Conservation (phyloP, 2,113 vertebrate species). For the Bostrychus sinensis region DNA sequence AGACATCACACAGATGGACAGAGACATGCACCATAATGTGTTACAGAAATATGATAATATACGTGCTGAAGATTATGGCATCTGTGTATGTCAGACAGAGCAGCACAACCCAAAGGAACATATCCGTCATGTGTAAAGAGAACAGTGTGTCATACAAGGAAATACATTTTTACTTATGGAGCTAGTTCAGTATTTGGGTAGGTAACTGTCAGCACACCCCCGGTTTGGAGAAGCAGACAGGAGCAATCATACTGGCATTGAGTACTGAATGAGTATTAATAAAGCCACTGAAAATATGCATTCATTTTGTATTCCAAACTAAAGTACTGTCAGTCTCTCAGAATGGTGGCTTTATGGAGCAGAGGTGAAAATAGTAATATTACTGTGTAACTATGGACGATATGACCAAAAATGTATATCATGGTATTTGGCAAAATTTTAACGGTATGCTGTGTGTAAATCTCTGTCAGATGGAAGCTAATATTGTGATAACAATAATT, state of each 20-base stretch:
- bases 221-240: background rate
- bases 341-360: too few relatives aligned
- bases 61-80: too few relatives aligned
- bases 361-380: too few relatives aligned
- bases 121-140: background rate
- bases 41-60: background rate
- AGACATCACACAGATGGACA: conserved; percentile 20
- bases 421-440: too few relatives aligned
- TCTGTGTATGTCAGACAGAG: too few relatives aligned
- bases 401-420: too few relatives aligned
- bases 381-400: too few relatives aligned
- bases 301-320: background rate
- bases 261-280: background rate
- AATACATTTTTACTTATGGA: too few relatives aligned
- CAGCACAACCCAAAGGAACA: background rate
- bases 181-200: background rate
- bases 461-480: too few relatives aligned
- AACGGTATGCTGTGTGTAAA: too few relatives aligned
- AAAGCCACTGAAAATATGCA: background rate
- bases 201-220: background rate
- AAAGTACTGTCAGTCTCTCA: too few relatives aligned
- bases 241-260: background rate
- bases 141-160: background rate
- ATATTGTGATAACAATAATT: too few relatives aligned
- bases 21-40: background rate